These are phyloP conservation scores for Dipodomys spectabilis DNA, from an alignment of 2,113 vertebrate species.

Conservation along the genomic window DNA sequence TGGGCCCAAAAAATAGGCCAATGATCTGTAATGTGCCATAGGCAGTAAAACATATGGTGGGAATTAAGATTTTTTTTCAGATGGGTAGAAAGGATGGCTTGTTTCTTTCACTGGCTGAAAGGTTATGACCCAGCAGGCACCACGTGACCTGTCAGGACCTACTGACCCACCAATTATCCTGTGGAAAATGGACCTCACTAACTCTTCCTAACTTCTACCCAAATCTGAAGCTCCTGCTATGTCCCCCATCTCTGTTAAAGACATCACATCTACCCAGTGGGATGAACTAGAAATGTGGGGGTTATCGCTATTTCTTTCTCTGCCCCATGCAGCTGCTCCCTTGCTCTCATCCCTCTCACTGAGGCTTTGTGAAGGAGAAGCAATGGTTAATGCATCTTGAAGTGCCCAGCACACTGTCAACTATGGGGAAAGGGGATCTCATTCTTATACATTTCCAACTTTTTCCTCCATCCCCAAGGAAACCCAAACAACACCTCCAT, in stretches of 20 bases:
- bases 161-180: slow-evolving; percentile 79
- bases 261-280: neutral
- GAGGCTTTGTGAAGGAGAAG: slow-evolving; percentile 13
- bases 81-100: slow-evolving; percentile 81
- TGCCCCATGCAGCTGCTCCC: neutral
- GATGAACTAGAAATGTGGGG: neutral
- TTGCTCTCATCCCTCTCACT: neutral
- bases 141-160: slow-evolving; percentile 79
- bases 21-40: slow-evolving; percentile 74
- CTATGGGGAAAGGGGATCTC: slow-evolving; percentile 10
- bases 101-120: slow-evolving; percentile 82
- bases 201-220: slow-evolving; percentile 64
- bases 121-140: slow-evolving; percentile 77
- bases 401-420: neutral
- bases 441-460: neutral
- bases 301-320: neutral
- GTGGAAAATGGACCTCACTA: slow-evolving; percentile 75
- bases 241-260: slow-evolving; percentile 51
- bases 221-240: slow-evolving; percentile 58
- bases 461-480: neutral
- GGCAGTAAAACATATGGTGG: slow-evolving; percentile 80
- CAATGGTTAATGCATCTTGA: neutral
- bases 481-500: neutral
- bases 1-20: slow-evolving; percentile 58
- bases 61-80: slow-evolving; percentile 79